A percentile compares a stretch with the other conserved stretches of the same genome.
phyloP scores from a whole-genome alignment of 2,888 invertebrate species.

The Acanthosoma haemorrhoidale region DNA sequence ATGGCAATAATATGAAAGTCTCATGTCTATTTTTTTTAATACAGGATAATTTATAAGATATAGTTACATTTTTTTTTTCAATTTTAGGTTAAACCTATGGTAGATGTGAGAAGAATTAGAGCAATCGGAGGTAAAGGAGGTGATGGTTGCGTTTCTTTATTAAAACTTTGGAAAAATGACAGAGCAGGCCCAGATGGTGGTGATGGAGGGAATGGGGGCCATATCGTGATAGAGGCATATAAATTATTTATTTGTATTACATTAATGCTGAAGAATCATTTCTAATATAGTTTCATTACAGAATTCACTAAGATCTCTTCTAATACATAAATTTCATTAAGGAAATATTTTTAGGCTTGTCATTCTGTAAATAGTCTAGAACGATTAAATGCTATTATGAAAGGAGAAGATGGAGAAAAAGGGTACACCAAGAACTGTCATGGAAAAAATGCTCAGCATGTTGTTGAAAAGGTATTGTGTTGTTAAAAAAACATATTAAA shows the following conservation, averaged over 20 bases:
- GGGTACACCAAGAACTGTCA: slow-evolving; percentile 71
- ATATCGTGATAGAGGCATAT: slow-evolving; percentile 71
- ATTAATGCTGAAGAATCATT: background rate
- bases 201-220: slow-evolving; percentile 93
- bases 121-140: slow-evolving; percentile 85
- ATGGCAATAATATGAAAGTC: too few relatives aligned
- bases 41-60: too few relatives aligned
- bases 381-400: slow-evolving; percentile 56
- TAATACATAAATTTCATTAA: background rate
- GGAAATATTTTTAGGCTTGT: slow-evolving; percentile 51
- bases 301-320: background rate
- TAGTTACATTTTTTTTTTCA: too few relatives aligned
- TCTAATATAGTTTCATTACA: background rate
- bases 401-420: slow-evolving; percentile 64
- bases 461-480: slow-evolving; percentile 52
- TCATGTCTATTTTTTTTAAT: too few relatives aligned
- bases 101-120: slow-evolving; percentile 48
- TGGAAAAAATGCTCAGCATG: slow-evolving; percentile 74
- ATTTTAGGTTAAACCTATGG: slow-evolving; percentile 28
- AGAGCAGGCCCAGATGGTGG: slow-evolving; percentile 93
- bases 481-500: too few relatives aligned
- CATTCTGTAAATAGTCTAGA: slow-evolving; percentile 64
- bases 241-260: background rate
- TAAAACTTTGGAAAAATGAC: slow-evolving; percentile 75
- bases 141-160: slow-evolving; percentile 84